phyloP scores from a whole-genome alignment of 2,888 invertebrate genomes.

The Synanthedon tipuliformis region DNA sequence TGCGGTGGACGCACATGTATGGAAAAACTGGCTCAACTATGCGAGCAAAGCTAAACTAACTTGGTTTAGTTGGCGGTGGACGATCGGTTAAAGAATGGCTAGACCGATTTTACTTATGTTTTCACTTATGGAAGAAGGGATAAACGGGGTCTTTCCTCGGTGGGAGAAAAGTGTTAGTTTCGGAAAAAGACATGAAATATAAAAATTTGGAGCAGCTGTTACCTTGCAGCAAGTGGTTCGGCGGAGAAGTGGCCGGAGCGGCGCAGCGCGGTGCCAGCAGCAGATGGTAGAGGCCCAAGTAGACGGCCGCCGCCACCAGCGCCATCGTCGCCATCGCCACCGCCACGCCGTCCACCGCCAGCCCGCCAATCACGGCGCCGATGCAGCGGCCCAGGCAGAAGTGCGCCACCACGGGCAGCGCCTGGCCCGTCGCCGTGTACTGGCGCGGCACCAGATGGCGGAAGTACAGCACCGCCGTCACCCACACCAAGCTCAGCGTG shows the following conservation, averaged over 20 bases:
- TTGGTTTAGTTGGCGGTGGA: no score
- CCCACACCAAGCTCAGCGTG: constrained; percentile 82
- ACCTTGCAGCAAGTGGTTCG: constrained; percentile 76
- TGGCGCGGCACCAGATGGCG: constrained; percentile 83
- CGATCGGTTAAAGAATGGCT: no score
- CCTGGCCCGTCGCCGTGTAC: constrained; percentile 82
- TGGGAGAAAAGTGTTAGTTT: neutral
- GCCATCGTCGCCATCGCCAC: constrained; percentile 76
- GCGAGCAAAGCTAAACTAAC: no score
- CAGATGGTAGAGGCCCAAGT: constrained; percentile 80
- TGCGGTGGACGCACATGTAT: no score
- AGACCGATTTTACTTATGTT: no score
- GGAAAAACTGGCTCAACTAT: no score
- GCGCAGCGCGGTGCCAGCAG: constrained; percentile 80
- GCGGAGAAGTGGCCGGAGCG: constrained; percentile 74
- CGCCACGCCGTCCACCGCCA: constrained; percentile 61
- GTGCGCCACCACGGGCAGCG: constrained; percentile 81
- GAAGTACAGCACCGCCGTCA: constrained; percentile 83
- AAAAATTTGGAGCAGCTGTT: constrained; percentile 11
- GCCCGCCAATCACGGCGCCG: constrained; percentile 75
- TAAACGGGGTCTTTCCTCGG: no score
- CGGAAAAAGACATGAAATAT: neutral
- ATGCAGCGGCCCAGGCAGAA: constrained; percentile 84
- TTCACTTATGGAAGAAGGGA: no score
- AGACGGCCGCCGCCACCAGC: constrained; percentile 73